Evolutionary conservation across 2,888 invertebrate genomes (phyloP), one percentile per base, ranked within the genome.

Genomic region (Phortica magna): DNA sequence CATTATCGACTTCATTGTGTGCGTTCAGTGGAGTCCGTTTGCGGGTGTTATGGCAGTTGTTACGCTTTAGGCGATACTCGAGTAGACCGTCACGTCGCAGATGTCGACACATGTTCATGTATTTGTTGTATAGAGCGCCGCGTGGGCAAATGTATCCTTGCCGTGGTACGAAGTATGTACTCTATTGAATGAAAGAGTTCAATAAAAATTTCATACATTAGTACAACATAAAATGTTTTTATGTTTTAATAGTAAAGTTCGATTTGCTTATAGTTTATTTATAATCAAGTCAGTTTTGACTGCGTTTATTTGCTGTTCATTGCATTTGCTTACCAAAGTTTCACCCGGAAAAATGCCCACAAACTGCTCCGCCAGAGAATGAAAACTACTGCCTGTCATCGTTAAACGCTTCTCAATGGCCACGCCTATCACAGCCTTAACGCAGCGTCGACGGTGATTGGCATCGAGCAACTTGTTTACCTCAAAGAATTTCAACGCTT

Each of bases 121-220:
- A 86, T 80, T 83, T 81, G 14, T 81, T 81, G 70, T 84, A 85
- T 19, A 86, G 80, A 3, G 85, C 82, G 67, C 85, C 83, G 17
- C 80, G 78, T 1, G 82, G 80, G n/a, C 79, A 82, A 42, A 78
- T 80, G 6, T 73, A n/a, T 22, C 83, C 83, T 7, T 39, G 70
- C 9, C 83, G 80, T 0, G 80, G 79, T 2, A 80, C 75, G 76
- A 80, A 85, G 17, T 84, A 85, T 2, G 83, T 81, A 41, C 82
- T 81, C 84, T 84, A 48, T 4, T 22, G 55, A 22, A 64, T 31
- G 10, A 71, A 31, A n/a, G 61, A 61, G 19, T 9, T 1, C 9
- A 12, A n/a, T 70, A 31, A 5, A 42, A 42, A 67, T n/a, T n/a
- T n/a, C n/a, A n/a, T n/a, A n/a, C n/a, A n/a, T n/a, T n/a, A n/a